Base-by-base conservation (phyloP, 2,797 vertebrate genomes). In the Myotis planiceps region DNA sequence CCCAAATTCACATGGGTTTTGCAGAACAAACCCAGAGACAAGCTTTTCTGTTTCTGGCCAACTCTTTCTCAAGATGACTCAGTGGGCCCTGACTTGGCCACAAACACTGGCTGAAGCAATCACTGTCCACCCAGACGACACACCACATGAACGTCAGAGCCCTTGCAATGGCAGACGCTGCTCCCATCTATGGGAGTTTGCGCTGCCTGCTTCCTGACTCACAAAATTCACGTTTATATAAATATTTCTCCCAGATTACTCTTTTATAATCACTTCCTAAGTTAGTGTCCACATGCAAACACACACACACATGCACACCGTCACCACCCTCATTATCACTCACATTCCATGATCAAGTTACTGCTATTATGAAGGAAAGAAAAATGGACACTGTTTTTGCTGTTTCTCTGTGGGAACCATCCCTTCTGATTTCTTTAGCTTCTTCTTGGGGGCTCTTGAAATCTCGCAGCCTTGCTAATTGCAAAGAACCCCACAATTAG, bases 31-130 rank as follows among this genome's bases (percentile, higher is more conserved):
- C 60, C 23, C 47, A 32, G 86, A 81, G 42, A 66, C 51, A 51
- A 66, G 47, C 14, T 29, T 58, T 42, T 4, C 65, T 84, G 29
- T 8, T 7, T 42, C 53, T 37, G 19, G 68, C n/a, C 66, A 82
- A 19, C 37, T 60, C 32, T 66, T 87, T 42, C 60, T 96, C 76
- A 81, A 5, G 86, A 74, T 65, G 34, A 89, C 53, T 63, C 49
- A 25, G 0, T 0, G 13, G 32, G 32, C 74, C 68, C 47, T 32
- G 18, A 68, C 42, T 0, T 12, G 19, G 47, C 49, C 9, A 12
- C 39, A 34, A 23, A n/a, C n/a, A 6, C 2, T 3, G 4, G 10
- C 66, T 18, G 7, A 34, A 83, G 45, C 12, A 9, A 39, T 23
- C 37, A 23, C 39, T 1, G 13, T 39, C 71, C 29, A 47, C 42